A percentile compares a stretch with the other conserved stretches of the same genome.
Conservation (phyloP, 2,888 invertebrate species). For the Pammene fasciana region DNA sequence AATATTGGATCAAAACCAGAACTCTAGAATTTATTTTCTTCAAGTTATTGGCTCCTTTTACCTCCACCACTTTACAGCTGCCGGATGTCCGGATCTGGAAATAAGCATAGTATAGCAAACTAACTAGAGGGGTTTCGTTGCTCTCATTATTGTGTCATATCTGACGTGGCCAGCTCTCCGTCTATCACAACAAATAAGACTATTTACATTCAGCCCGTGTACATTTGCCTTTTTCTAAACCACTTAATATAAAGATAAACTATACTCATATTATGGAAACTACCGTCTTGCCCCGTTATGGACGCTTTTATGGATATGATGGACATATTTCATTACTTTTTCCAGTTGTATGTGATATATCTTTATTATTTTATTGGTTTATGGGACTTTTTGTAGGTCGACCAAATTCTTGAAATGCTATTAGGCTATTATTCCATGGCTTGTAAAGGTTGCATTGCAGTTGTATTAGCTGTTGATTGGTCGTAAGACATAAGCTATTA, state of each 20-base stretch:
- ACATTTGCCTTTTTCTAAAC: slow-evolving; percentile 16
- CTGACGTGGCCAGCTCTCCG: too few relatives aligned
- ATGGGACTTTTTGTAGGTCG: slow-evolving; percentile 20
- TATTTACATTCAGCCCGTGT: slow-evolving; percentile 24
- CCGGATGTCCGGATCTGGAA: too few relatives aligned
- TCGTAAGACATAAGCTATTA: background rate
- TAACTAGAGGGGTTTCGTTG: too few relatives aligned
- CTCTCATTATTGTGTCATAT: too few relatives aligned
- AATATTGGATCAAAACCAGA: too few relatives aligned
- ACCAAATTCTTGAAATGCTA: slow-evolving; percentile 28
- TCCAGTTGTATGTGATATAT: slow-evolving; percentile 32
- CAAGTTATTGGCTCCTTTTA: too few relatives aligned
- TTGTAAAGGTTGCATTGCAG: slow-evolving; percentile 16
- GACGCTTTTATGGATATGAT: slow-evolving; percentile 32
- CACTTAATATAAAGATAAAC: slow-evolving; percentile 34
- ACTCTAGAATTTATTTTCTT: too few relatives aligned
- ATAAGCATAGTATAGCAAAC: too few relatives aligned
- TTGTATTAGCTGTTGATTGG: background rate
- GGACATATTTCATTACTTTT: slow-evolving; percentile 38
- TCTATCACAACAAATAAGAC: slow-evolving; percentile 27
- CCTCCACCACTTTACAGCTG: too few relatives aligned
- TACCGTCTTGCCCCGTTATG: slow-evolving; percentile 24
- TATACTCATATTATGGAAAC: slow-evolving; percentile 39
- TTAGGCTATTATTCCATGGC: background rate
- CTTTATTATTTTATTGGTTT: slow-evolving; percentile 40